These are phyloP conservation scores for Microtus oregoni DNA, from an alignment of 2,113 vertebrate genomes.

Conservation along the genomic window DNA sequence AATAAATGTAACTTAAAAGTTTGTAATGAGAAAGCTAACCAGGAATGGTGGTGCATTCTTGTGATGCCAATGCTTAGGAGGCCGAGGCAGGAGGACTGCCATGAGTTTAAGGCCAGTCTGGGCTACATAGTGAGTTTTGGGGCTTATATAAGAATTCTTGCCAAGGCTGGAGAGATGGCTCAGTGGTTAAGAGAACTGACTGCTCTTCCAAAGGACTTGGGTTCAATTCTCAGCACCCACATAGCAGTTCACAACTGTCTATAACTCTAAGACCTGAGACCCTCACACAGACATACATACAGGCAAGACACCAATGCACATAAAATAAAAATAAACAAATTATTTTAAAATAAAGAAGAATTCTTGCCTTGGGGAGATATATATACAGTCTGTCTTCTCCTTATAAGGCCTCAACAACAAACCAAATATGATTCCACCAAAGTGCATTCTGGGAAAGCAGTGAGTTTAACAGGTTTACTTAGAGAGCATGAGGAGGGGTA, in stretches of 20 bases:
- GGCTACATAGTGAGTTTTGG: neutral
- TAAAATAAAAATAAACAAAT: neutral
- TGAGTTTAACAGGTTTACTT: neutral
- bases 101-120: neutral
- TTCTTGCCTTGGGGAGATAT: neutral
- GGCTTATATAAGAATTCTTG: neutral
- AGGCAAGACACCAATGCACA: neutral
- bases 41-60: neutral
- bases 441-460: neutral
- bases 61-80: neutral
- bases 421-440: neutral
- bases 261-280: neutral
- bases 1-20: neutral
- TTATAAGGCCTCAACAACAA: neutral
- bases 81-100: neutral
- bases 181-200: neutral
- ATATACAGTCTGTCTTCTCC: neutral
- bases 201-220: neutral
- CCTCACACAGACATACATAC: neutral
- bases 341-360: neutral
- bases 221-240: neutral
- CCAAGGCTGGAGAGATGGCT: neutral
- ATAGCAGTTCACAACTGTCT: neutral
- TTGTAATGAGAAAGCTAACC: neutral
- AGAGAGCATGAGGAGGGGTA: neutral